Conservation (phyloP, 2,113 vertebrate genomes). For the Carollia perspicillata region DNA sequence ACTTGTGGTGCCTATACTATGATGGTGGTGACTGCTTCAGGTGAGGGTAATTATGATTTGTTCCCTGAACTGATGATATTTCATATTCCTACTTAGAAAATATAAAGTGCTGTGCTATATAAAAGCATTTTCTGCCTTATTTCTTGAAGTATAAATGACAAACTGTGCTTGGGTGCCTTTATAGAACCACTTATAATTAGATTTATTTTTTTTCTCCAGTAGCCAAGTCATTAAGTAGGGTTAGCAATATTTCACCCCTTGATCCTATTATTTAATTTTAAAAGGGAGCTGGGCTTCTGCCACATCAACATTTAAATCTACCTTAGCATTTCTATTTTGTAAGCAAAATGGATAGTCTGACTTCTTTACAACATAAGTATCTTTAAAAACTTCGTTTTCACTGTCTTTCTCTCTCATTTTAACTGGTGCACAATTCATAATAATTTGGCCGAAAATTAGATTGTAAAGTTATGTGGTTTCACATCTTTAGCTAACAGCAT, state of each 20-base stretch:
- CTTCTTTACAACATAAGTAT: background rate
- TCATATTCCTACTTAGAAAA: background rate
- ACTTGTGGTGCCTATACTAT: background rate
- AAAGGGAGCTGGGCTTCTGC: background rate
- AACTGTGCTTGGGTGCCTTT: background rate
- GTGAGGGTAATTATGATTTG: background rate
- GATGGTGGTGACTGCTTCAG: background rate
- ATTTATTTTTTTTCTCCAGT: background rate
- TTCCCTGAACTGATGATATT: background rate
- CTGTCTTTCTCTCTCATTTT: background rate
- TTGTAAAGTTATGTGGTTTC: background rate
- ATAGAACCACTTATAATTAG: background rate
- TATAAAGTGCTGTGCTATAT: background rate
- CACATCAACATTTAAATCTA: background rate
- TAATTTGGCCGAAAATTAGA: slow-evolving; percentile 7
- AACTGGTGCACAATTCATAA: background rate
- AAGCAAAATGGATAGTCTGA: background rate
- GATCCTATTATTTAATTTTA: background rate
- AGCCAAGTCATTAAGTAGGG: background rate
- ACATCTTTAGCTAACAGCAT: background rate
- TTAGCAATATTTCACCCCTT: background rate
- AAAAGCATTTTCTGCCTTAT: background rate
- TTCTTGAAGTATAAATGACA: slow-evolving; percentile 12
- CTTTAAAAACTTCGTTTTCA: background rate
- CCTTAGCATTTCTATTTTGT: background rate